Evolutionary conservation across 2,888 invertebrate species (phyloP).

Genomic region (Thecocarcelia acutangulata): DNA sequence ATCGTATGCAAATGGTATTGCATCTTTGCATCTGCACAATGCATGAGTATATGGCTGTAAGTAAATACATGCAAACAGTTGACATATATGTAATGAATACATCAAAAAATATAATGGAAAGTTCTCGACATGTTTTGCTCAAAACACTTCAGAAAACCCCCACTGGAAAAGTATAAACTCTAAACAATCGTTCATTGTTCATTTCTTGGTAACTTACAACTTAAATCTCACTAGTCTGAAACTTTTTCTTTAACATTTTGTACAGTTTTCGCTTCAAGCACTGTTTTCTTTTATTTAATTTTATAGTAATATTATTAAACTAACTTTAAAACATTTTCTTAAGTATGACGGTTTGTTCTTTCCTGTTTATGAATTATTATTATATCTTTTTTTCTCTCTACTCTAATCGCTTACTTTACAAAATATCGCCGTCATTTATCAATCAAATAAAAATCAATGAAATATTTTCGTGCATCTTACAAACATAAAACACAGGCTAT

Average conservation of each 20-base stretch:
- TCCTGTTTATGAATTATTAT: constrained; percentile 72
- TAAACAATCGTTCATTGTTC: constrained; percentile 28
- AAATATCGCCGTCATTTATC: constrained; percentile 65
- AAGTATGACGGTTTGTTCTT: constrained; percentile 67
- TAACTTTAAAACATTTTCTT: constrained; percentile 15
- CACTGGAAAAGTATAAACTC: neutral
- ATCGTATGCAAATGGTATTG: too few species aligned
- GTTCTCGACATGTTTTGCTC: too few species aligned
- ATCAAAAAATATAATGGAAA: too few species aligned
- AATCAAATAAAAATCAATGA: constrained; percentile 55
- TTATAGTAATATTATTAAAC: constrained; percentile 1
- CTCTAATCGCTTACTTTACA: constrained; percentile 44
- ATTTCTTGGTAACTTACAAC: neutral
- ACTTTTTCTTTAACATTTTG: neutral
- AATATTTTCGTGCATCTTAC: constrained; percentile 63
- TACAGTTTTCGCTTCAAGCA: constrained; percentile 40
- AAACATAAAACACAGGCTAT: constrained; percentile 86
- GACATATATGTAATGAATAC: too few species aligned
- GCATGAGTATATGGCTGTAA: too few species aligned
- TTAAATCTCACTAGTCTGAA: neutral
- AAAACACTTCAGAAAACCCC: too few species aligned
- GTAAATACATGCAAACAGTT: too few species aligned
- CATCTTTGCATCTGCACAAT: too few species aligned
- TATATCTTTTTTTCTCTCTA: constrained; percentile 58
- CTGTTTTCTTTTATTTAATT: constrained; percentile 2